Evolutionary conservation across 1,140 invertebrate genomes (phyloP).

Genomic region (Leucophenga varia): DNA sequence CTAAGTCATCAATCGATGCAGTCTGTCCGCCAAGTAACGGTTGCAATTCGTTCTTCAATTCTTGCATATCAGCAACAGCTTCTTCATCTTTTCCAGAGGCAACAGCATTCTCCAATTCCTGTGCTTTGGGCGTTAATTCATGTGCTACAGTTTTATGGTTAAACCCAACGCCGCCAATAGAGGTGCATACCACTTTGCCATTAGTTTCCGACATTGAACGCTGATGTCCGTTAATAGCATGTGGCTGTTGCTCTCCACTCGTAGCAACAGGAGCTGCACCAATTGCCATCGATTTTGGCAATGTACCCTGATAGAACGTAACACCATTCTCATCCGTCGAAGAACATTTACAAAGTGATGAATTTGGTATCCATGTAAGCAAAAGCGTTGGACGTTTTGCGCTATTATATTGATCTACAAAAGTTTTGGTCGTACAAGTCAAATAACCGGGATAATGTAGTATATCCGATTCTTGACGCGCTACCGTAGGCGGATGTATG

Average conservation of each 20-base stretch:
- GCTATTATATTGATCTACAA: conserved; percentile 70
- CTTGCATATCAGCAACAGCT: conserved; percentile 40
- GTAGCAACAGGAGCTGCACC: conserved; percentile 1
- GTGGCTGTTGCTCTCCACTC: background rate
- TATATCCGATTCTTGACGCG: conserved; percentile 76
- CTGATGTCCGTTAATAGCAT: too few relatives aligned
- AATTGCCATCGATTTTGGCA: background rate
- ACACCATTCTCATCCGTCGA: conserved; percentile 68
- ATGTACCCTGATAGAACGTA: background rate
- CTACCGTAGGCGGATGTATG: conserved; percentile 85
- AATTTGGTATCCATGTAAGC: conserved; percentile 92
- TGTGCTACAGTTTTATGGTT: conserved; percentile 22
- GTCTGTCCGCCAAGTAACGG: conserved; percentile 58
- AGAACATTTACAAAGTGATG: conserved; percentile 83
- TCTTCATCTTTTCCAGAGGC: conserved; percentile 32
- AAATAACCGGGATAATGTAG: conserved; percentile 91
- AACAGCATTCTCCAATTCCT: conserved; percentile 22
- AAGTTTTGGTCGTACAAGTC: conserved; percentile 77
- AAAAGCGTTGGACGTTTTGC: conserved; percentile 77
- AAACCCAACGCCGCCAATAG: conserved; percentile 23
- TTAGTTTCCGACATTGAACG: too few relatives aligned
- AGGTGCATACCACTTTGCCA: background rate
- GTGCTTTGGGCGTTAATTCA: conserved; percentile 11
- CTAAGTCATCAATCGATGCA: conserved; percentile 40
- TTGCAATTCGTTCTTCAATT: conserved; percentile 47